Percentiles rank a stretch among this genome's conserved stretches.
These are phyloP conservation scores for Scaptodrosophila lebanonensis DNA, from an alignment of 1,140 invertebrate species.

Conservation along the genomic window DNA sequence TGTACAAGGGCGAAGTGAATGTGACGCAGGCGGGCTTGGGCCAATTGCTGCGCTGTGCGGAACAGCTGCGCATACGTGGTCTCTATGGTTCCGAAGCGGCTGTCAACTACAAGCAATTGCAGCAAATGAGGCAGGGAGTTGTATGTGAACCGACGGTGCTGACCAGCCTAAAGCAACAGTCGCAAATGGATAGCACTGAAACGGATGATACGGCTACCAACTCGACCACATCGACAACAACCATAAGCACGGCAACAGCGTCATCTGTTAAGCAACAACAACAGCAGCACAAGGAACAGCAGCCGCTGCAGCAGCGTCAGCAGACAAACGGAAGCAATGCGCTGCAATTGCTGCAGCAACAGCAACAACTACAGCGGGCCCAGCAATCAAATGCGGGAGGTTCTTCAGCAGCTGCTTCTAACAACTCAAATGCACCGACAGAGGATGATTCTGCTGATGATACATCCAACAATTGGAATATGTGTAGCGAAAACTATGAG, in stretches of 20 bases:
- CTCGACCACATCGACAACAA: slow-evolving; percentile 59
- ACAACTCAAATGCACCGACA: slow-evolving; percentile 52
- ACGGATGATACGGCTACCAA: slow-evolving; percentile 61
- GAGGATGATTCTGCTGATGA: slow-evolving; percentile 63
- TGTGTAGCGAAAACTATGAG: slow-evolving; percentile 49
- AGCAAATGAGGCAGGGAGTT: slow-evolving; percentile 36
- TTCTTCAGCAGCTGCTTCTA: slow-evolving; percentile 22
- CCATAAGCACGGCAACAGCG: slow-evolving; percentile 42
- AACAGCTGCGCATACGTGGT: slow-evolving; percentile 86
- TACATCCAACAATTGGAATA: slow-evolving; percentile 50
- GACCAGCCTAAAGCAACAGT: background rate
- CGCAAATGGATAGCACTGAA: slow-evolving; percentile 40
- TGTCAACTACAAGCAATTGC: slow-evolving; percentile 74
- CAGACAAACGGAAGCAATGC: slow-evolving; percentile 45
- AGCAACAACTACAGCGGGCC: slow-evolving; percentile 17
- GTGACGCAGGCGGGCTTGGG: slow-evolving; percentile 89
- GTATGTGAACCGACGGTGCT: slow-evolving; percentile 5
- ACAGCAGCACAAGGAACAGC: slow-evolving; percentile 32
- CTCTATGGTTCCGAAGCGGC: slow-evolving; percentile 78
- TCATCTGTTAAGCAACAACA: slow-evolving; percentile 27
- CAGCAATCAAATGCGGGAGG: slow-evolving; percentile 12
- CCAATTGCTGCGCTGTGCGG: slow-evolving; percentile 87
- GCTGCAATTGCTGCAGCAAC: slow-evolving; percentile 33
- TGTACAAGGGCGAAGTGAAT: slow-evolving; percentile 92
- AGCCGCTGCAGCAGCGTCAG: slow-evolving; percentile 33